phyloP scores from a whole-genome alignment of 2,797 vertebrate genomes.

The Mormyrus proboscirostris region DNA sequence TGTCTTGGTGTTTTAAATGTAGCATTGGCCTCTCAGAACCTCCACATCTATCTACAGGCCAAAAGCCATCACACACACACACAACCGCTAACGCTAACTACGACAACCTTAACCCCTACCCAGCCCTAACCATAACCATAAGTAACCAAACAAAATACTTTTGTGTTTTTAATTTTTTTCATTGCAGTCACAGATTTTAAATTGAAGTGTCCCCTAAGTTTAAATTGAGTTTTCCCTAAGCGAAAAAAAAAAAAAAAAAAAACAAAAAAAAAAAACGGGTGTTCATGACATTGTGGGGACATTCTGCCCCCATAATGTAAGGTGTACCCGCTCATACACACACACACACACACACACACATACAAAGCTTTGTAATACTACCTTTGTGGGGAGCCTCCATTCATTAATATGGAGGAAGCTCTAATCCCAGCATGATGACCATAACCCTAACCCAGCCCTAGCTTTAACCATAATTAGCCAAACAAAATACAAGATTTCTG shows the following conservation, averaged over 20 bases:
- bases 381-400: background rate
- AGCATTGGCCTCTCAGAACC: background rate
- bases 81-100: background rate
- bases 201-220: too few species aligned
- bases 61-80: conserved; percentile 22
- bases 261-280: too few species aligned
- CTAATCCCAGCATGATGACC: background rate
- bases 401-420: background rate
- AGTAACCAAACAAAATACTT: background rate
- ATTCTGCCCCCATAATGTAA: too few species aligned
- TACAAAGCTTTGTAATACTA: background rate
- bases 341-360: background rate
- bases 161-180: too few species aligned
- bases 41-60: background rate
- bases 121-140: background rate
- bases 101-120: background rate
- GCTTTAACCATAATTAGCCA: background rate
- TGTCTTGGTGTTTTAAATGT: background rate
- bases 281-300: too few species aligned
- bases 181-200: too few species aligned
- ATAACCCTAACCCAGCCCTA: background rate
- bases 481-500: background rate
- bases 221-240: too few species aligned
- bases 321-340: background rate
- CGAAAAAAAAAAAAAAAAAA: too few species aligned